Percentiles rank a stretch among this genome's conserved stretches.
phyloP scores from a whole-genome alignment of 2,888 invertebrate genomes.

The Molorchus minor region DNA sequence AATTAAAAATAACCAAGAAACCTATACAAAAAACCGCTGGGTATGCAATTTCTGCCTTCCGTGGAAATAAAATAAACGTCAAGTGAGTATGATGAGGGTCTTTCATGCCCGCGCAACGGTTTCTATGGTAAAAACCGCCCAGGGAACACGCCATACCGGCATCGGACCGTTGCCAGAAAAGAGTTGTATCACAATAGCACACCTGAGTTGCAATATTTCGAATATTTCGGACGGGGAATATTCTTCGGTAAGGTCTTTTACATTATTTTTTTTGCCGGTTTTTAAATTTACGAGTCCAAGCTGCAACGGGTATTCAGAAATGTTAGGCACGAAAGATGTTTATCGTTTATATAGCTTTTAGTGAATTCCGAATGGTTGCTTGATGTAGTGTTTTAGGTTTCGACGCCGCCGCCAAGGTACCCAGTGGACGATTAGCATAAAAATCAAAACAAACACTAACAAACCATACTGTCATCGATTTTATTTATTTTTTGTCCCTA shows the following conservation, averaged over 20 bases:
- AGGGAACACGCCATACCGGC: slow-evolving; percentile 13
- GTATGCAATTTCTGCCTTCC: slow-evolving; percentile 46
- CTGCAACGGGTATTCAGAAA: not conserved
- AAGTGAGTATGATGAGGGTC: slow-evolving; percentile 49
- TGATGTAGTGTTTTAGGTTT: not conserved
- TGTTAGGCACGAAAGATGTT: not conserved
- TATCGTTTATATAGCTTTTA: not conserved
- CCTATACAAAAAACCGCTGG: too few relatives aligned
- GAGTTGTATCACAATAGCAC: slow-evolving; percentile 21
- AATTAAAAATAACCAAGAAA: slow-evolving; percentile 55
- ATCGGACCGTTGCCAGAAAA: slow-evolving; percentile 10
- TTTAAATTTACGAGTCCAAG: slow-evolving; percentile 5
- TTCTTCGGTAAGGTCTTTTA: not conserved
- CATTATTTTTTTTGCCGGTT: slow-evolving; percentile 10
- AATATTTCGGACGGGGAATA: not conserved
- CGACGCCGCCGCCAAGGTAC: not conserved
- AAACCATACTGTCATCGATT: too few relatives aligned
- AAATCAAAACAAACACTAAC: too few relatives aligned
- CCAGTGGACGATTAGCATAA: too few relatives aligned
- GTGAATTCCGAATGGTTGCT: not conserved
- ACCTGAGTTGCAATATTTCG: slow-evolving; percentile 12
- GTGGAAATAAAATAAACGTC: slow-evolving; percentile 53
- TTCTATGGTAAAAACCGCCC: not conserved
- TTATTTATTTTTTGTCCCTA: too few relatives aligned
- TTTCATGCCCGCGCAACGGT: slow-evolving; percentile 14